Base-by-base conservation (phyloP, 2,888 invertebrate species). In the Zygaena filipendulae region DNA sequence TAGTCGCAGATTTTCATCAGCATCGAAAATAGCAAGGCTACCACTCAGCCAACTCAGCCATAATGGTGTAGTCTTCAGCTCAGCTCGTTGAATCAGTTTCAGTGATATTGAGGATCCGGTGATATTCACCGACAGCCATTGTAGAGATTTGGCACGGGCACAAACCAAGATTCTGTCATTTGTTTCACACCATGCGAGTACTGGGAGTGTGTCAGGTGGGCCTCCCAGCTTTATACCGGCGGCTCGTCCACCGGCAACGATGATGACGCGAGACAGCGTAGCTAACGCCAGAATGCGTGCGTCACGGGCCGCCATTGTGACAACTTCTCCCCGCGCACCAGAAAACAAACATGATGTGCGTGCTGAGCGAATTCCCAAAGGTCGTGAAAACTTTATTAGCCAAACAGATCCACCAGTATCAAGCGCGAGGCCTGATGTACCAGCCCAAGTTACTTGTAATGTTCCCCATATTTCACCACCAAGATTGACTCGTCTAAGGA, bases 351-450 rank as follows among this genome's bases (percentile, higher is more conserved):
- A 97, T 28, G 93, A 90, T 1, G 95, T 91, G 36, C 93, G 90
- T 60, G 92, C 93, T 1, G 91, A 90, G 22, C 96, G 83, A 19
- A 95, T 90, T 8, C 95, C 96, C 44, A 97, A 82, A 7, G 92
- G 87, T 32, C 95, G 82, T 21, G 91, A 92, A 55, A 97, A 96
- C 48, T 88, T 91, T 19, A 97, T 77, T 41, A 95, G 90, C 86
- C 96, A 98, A 2, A 98, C 97, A 1, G 96, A 97, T 1, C 98
- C 98, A 2, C 96, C 94, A 24, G 92, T 92, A 55, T 98, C 97
- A 11, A 94, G 90, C 0, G 71, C 70, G 6, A 77, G 51, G 2
- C 72, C 77, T 1, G 74, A 69, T 1, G 66, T 56, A 3, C 74
- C 80, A 2, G 79, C 77, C 81, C 81, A 81, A 1, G 70, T 66